Evolutionary conservation across 1,140 invertebrate genomes (phyloP).

Genomic region (Carcinoscorpius rotundicauda): DNA sequence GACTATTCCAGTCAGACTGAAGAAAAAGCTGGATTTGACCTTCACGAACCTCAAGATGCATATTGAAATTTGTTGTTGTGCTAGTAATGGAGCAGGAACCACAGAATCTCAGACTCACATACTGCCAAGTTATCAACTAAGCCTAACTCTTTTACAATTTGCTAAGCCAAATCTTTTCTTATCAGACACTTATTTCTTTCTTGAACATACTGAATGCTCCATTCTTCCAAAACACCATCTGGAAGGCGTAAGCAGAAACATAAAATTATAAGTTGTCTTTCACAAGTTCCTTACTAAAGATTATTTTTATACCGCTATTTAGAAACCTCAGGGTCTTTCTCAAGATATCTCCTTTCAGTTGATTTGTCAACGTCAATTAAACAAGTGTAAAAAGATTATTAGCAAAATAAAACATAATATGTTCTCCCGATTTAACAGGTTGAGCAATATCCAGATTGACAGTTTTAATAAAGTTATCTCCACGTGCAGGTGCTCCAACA

Average conservation of each 20-base stretch:
- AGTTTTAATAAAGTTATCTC: constrained; percentile 8
- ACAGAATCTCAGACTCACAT: no score
- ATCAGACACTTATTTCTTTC: constrained; percentile 38
- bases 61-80: no score
- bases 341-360: constrained; percentile 33
- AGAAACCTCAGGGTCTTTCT: constrained; percentile 34
- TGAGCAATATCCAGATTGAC: constrained; percentile 11
- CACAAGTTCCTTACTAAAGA: no score
- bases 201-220: constrained; percentile 40
- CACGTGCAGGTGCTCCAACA: constrained; percentile 18
- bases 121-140: no score
- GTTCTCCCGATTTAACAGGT: constrained; percentile 21
- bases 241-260: constrained; percentile 20
- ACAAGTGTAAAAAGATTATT: constrained; percentile 44
- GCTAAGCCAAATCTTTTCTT: constrained; percentile 13
- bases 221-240: constrained; percentile 20
- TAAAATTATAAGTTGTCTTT: no score
- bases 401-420: constrained; percentile 44
- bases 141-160: no score
- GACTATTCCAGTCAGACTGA: no score
- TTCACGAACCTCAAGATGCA: no score
- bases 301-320: constrained; percentile 37
- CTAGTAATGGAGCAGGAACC: no score
- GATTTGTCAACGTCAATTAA: constrained; percentile 46
- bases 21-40: no score